Percentiles rank a stretch among this genome's conserved stretches.
phyloP scores from a whole-genome alignment of 2,888 invertebrate species.

The Cephonodes hylas region DNA sequence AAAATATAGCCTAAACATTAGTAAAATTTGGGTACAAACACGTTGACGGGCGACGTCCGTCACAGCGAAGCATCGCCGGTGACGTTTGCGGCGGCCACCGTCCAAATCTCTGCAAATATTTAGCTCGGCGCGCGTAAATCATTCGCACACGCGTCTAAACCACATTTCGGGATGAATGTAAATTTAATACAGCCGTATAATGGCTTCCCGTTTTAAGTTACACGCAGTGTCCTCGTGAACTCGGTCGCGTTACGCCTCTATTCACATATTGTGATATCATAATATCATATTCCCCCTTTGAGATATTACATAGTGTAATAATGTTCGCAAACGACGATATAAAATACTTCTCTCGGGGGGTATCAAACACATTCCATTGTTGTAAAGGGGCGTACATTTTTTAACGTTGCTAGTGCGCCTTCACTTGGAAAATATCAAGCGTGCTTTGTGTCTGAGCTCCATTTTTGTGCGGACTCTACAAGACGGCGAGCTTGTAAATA shows the following conservation, averaged over 20 bases:
- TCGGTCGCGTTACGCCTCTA: not conserved
- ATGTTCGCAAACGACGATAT: not conserved
- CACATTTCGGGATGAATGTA: conserved; percentile 40
- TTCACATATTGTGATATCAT: not conserved
- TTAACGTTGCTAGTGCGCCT: not conserved
- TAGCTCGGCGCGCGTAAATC: conserved; percentile 39
- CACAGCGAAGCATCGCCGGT: conserved; percentile 22
- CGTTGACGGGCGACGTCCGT: conserved; percentile 23
- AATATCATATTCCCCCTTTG: not conserved
- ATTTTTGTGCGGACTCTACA: not conserved
- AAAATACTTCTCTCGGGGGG: not conserved
- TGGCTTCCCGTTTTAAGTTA: conserved; percentile 15
- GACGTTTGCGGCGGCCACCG: conserved; percentile 33
- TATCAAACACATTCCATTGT: not conserved
- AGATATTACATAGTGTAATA: not conserved
- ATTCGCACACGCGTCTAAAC: conserved; percentile 41
- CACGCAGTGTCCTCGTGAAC: not conserved
- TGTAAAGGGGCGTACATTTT: not conserved
- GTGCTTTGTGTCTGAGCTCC: not conserved
- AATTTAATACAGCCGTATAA: conserved; percentile 35
- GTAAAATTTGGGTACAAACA: conserved; percentile 2
- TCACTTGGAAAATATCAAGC: not conserved
- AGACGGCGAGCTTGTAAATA: not conserved
- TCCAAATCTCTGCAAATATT: conserved; percentile 42
- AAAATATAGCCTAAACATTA: not conserved